A percentile compares a stretch with the other conserved stretches of the same genome.
Conservation (phyloP, 2,888 invertebrate genomes). For the Cryptus armator region DNA sequence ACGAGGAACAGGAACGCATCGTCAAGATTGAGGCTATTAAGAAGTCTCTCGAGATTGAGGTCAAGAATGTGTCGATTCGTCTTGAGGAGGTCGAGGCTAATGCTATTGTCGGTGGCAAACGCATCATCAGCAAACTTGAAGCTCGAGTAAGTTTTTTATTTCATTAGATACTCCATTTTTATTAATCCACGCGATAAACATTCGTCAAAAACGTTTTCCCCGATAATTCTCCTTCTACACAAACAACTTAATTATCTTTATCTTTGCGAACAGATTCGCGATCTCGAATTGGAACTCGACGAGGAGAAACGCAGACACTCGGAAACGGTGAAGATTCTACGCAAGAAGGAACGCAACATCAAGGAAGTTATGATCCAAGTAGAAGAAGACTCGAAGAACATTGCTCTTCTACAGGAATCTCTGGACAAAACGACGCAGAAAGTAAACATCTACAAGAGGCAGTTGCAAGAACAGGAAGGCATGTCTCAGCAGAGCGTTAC, state of each 20-base stretch:
- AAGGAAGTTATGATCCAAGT: conserved; percentile 98
- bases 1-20: conserved; percentile 98
- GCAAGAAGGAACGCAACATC: conserved; percentile 98
- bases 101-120: conserved; percentile 97
- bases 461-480: conserved; percentile 97
- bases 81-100: conserved; percentile 98
- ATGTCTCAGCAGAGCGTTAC: conserved; percentile 96
- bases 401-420: conserved; percentile 95
- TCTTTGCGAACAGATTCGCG: conserved; percentile 90
- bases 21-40: conserved; percentile 99
- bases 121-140: conserved; percentile 99
- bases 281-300: conserved; percentile 97
- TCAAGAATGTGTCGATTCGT: conserved; percentile 96
- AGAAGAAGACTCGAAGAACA: conserved; percentile 99
- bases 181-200: not conserved
- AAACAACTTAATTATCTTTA: not conserved
- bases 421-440: conserved; percentile 95
- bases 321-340: conserved; percentile 98
- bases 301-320: conserved; percentile 99
- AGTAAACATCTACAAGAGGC: conserved; percentile 97
- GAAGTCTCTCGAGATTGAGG: conserved; percentile 98
- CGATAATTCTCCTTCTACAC: not conserved
- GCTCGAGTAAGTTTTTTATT: conserved; percentile 87
- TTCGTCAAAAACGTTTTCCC: not conserved
- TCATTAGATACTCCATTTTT: not conserved